Evolutionary conservation across 2,888 invertebrate species (phyloP), one percentile per base, ranked within the genome.

Genomic region (Balanococcus diminutus): DNA sequence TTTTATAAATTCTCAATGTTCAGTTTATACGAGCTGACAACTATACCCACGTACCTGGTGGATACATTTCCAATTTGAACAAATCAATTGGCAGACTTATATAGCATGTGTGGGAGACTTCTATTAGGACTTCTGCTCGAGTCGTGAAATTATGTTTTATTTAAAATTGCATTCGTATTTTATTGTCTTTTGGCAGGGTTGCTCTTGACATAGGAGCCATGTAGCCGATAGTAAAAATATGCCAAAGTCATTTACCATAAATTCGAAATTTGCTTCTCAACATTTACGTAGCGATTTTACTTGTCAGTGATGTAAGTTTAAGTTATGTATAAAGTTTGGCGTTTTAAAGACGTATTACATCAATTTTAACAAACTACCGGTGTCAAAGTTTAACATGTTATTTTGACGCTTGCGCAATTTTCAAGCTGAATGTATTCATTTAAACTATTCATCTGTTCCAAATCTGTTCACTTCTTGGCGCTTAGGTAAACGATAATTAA

Each of bases 321-420:
- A 83, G 56, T 51, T 56, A 83, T 83, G 32, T 83, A 32, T 28
- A 83, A 83, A 83, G 83, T 83, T 83, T 56, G 31, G 83, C 61
- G 82, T 36, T 19, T 75, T 82, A 32, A 32, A 83, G 83, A 83
- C 83, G 83, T 61, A 61, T 83, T 83, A 83, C 83, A 83, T 56
- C 51, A 83, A 83, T 83, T 83, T 83, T 61, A 83, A 61, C 61
- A 83, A 83, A 83, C 83, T 83, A 22, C 61, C 28, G 83, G 61
- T 83, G 83, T 83, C 51, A 56, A 83, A 56, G 83, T 56, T 83
- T 83, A 83, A 83, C 83, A 83, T 83, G 83, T 83, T 83, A 83
- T 32, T 56, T 56, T 83, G 56, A 83, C 56, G 83, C 83, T 6
- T 32, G 56, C 83, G 83, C 83, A 25, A 42, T 42, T 81, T 46